Base-by-base conservation (phyloP, 1,140 invertebrate genomes). In the Vollenhovia emeryi region DNA sequence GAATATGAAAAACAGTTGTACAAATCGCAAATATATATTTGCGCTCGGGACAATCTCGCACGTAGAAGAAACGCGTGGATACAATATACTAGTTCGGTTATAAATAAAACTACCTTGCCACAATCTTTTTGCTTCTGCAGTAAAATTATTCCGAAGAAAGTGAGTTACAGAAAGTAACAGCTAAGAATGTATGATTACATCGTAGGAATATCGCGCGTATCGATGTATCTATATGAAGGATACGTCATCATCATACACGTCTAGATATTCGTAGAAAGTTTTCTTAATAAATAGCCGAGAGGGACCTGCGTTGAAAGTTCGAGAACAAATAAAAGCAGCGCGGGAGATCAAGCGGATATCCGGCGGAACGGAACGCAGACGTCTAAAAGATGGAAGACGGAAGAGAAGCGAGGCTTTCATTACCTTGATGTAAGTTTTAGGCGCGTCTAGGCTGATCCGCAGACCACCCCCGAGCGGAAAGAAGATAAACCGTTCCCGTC, bases 371-470 rank as follows among this genome's bases (percentile, higher is more conserved):
- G 13, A 59, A 84, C 69, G 43, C 55, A 43, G 40, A 84, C 50
- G 52, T 43, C 66, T 60, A 74, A 86, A 64, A 76, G 43, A 78
- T 48, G 18, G 64, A 66, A 64, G 27, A 57, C 50, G 21, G 36
- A 74, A 71, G 69, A 84, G 36, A n/a, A 48, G 27, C 59, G 82
- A 69, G 74, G 89, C 92, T 93, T 91, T 93, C 92, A 92, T 94
- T 94, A 93, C 86, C 88, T 91, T 93, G 91, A 93, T 92, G 91
- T 90, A 92, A 94, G 91, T 93, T 94, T 93, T 90, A 94, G 91
- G 90, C 88, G 76, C 82, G 79, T 86, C 83, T 91, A 48, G 74
- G 85, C 88, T 87, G 85, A 91, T 92, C 91, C 91, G 90, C 84
- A 64, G 68, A 90, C 87, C 86, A 64, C 75, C 86, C 68, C 69